phyloP scores from a whole-genome alignment of 2,888 invertebrate genomes.

The Monoplex corrugatus region DNA sequence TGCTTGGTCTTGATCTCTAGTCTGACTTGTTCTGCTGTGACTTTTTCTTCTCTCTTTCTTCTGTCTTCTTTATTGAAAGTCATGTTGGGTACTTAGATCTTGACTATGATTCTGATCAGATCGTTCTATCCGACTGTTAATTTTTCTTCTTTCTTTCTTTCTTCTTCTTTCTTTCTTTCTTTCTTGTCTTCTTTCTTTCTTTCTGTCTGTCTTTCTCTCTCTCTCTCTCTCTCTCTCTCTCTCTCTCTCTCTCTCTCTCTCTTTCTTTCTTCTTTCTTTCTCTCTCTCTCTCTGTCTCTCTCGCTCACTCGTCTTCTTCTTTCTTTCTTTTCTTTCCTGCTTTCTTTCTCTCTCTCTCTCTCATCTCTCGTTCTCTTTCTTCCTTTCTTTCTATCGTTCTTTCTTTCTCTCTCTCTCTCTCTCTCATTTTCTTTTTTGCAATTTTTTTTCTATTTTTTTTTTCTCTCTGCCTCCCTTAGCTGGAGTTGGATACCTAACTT shows the following conservation, averaged over 20 bases:
- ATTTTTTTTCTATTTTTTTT: not conserved
- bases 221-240: constrained; percentile 19
- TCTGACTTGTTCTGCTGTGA: not conserved
- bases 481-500: too few species aligned
- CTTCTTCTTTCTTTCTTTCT: not conserved
- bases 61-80: not conserved
- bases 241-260: not conserved
- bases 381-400: not conserved
- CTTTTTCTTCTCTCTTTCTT: not conserved
- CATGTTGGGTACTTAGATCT: too few species aligned
- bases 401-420: constrained; percentile 4
- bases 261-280: not conserved
- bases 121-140: not conserved
- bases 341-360: constrained; percentile 3
- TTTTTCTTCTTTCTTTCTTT: constrained; percentile 13
- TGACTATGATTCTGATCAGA: too few species aligned
- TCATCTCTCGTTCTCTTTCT: not conserved
- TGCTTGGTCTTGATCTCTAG: too few species aligned
- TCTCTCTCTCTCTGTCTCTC: constrained; percentile 18
- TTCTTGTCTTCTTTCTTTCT: not conserved
- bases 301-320: too few species aligned
- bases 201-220: not conserved
- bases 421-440: not conserved
- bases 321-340: not conserved
- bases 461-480: too few species aligned